Conservation (phyloP, 2,797 vertebrate genomes). For the Danio jaintianensis region DNA sequence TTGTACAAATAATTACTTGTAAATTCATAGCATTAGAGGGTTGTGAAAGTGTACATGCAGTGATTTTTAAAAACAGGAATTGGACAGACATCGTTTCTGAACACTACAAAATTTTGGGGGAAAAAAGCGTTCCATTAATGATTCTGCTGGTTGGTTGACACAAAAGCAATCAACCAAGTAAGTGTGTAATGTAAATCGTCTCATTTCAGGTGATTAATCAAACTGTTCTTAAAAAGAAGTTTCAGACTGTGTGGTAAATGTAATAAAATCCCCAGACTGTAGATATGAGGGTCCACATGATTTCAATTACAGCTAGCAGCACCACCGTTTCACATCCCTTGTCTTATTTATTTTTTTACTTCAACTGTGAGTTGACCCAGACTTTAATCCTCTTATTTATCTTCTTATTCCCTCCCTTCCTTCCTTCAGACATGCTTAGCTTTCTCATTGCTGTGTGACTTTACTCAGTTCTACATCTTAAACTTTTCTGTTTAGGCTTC, state of each 20-base stretch:
- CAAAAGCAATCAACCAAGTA: too few relatives aligned
- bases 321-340: neutral
- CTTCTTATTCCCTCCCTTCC: neutral
- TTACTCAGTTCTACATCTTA: neutral
- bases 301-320: neutral
- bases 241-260: neutral
- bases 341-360: constrained; percentile 20
- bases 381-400: constrained; percentile 7
- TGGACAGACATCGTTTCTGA: too few relatives aligned
- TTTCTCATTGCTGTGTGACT: neutral
- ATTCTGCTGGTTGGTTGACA: neutral
- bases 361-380: neutral
- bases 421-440: neutral
- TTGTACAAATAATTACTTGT: too few relatives aligned
- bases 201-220: neutral
- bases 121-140: too few relatives aligned
- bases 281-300: neutral
- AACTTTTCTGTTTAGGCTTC: neutral
- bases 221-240: neutral
- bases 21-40: too few relatives aligned
- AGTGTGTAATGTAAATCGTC: neutral
- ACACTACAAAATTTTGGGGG: too few relatives aligned
- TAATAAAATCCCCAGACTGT: neutral
- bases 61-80: too few relatives aligned
- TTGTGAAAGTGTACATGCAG: too few relatives aligned